Base-by-base conservation (phyloP, 2,888 invertebrate species). In the Cataglyphis rosenhaueri region DNA sequence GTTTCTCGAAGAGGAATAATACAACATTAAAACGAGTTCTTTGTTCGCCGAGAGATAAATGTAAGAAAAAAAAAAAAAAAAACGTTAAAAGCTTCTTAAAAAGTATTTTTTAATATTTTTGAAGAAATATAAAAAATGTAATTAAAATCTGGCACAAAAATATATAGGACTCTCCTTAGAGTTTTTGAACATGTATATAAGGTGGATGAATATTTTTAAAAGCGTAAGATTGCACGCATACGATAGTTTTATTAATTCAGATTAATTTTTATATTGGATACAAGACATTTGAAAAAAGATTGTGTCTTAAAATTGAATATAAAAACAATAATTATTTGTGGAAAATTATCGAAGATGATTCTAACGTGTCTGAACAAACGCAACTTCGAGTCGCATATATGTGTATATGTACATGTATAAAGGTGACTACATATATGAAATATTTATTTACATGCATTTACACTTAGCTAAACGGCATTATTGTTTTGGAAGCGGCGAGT, bases 361-460 rank as follows among this genome's bases (percentile, higher is more conserved):
- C 9, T 29, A 5, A 15, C 29, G 29, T 38, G 8, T 44, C 2
- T 59, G 32, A 76, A 66, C 29, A 25, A 29, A 10, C 44, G 15
- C 32, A 21, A 8, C 10, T 21, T n/a, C 44, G 44, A 18, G 38
- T 76, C n/a, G 76, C 15, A 38, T 15, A 9, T 25, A 15, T 21
- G 68, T 15, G 29, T 41, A 3, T 12, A 0, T 44, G 44, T 15
- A 1, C 18, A 12, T n/a, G 10, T 32, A 68, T 21, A 41, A 57
- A 29, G 57, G 15, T 70, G 68, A 44, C 12, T 70, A 44, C 59
- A 44, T 18, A 32, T 44, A n/a, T 70, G 71, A 70, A 68, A 59
- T 79, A 70, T 79, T 70, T 78, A 59, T 57, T 32, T 41, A 44
- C 68, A n/a, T 32, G 32, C 21, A 32, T 55, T 68, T 70, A 57